Conservation (phyloP, 2,113 vertebrate genomes). For the Lathamus discolor region DNA sequence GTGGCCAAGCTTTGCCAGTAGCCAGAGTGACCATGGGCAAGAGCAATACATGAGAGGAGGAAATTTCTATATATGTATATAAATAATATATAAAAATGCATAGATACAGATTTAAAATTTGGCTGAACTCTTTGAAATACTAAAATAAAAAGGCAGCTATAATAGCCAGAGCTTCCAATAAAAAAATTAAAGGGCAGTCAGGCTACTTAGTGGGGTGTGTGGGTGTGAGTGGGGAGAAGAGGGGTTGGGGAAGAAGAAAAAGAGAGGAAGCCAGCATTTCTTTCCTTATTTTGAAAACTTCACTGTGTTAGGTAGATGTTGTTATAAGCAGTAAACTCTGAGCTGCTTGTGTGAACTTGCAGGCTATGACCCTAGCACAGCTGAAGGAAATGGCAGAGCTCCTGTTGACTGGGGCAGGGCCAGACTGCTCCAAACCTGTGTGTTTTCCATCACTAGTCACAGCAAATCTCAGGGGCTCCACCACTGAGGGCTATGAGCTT, state of each 20-base stretch:
- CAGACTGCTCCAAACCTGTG: not conserved
- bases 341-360: not conserved
- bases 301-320: not conserved
- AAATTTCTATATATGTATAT: not conserved
- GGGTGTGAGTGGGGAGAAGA: not conserved
- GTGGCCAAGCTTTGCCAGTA: not conserved
- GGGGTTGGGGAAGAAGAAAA: not conserved
- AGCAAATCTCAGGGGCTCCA: not conserved
- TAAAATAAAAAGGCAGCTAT: not conserved
- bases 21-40: not conserved
- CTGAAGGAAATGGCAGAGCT: not conserved
- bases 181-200: not conserved
- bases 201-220: not conserved
- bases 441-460: not conserved
- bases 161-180: not conserved
- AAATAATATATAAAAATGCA: not conserved
- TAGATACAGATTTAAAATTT: not conserved
- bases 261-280: not conserved
- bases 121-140: not conserved
- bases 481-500: accelerated
- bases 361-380: not conserved
- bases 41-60: not conserved
- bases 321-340: not conserved
- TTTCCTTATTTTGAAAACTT: not conserved
- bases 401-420: not conserved